Percentiles rank a stretch among this genome's conserved stretches.
phyloP scores from a whole-genome alignment of 2,113 vertebrate genomes.

The Oryzias woworae region DNA sequence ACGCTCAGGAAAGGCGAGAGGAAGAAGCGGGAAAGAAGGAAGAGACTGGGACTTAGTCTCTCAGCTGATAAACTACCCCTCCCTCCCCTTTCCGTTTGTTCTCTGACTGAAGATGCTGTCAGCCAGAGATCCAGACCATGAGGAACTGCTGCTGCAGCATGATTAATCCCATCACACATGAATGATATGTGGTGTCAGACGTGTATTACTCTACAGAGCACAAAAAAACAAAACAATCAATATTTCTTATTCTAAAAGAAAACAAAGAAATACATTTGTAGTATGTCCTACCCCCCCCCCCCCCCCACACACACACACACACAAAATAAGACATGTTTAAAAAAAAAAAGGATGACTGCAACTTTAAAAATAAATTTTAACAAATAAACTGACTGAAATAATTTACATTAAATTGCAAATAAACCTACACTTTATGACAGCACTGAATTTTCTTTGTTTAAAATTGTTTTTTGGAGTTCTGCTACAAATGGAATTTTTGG shows the following conservation, averaged over 20 bases:
- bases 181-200: slow-evolving; percentile 8
- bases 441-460: too few relatives aligned
- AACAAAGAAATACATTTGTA: too few relatives aligned
- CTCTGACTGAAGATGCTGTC: slow-evolving; percentile 32
- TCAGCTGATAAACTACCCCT: slow-evolving; percentile 48
- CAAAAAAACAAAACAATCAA: background rate
- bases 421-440: too few relatives aligned
- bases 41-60: slow-evolving; percentile 13
- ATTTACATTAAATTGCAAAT: too few relatives aligned
- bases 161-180: slow-evolving; percentile 28
- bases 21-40: slow-evolving; percentile 15
- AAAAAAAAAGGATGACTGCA: too few relatives aligned
- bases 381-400: too few relatives aligned
- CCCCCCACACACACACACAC: too few relatives aligned
- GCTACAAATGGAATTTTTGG: too few relatives aligned
- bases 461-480: too few relatives aligned
- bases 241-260: background rate
- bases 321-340: too few relatives aligned
- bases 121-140: slow-evolving; percentile 20
- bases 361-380: too few relatives aligned
- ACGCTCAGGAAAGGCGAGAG: slow-evolving; percentile 9
- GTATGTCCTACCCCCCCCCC: too few relatives aligned
- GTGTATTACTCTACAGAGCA: background rate
- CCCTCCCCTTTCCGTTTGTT: slow-evolving; percentile 37
- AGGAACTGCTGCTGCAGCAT: slow-evolving; percentile 24